phyloP scores from a whole-genome alignment of 2,113 vertebrate species.

The Thamnaconus septentrionalis region DNA sequence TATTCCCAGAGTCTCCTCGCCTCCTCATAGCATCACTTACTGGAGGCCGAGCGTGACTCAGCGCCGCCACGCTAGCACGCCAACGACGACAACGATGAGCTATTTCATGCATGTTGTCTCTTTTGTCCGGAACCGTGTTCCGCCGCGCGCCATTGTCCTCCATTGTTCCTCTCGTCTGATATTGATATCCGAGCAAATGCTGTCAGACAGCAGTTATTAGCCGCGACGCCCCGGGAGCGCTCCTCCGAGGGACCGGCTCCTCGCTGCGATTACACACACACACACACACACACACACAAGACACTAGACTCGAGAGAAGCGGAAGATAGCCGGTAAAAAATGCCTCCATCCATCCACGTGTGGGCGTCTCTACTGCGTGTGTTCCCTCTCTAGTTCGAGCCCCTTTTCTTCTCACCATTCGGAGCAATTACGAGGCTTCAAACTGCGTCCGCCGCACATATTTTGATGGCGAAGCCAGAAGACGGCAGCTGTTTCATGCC shows the following conservation, averaged over 20 bases:
- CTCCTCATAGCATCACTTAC: slow-evolving; percentile 33
- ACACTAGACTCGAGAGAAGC: not conserved
- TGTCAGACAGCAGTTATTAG: slow-evolving; percentile 73
- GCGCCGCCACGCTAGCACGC: not conserved
- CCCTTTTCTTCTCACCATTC: not conserved
- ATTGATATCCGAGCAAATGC: slow-evolving; percentile 70
- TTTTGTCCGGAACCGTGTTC: slow-evolving; percentile 6
- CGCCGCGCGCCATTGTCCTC: slow-evolving; percentile 27
- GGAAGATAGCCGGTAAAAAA: too few species aligned
- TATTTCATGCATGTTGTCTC: too few species aligned
- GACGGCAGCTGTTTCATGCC: slow-evolving; percentile 37
- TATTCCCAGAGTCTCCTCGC: slow-evolving; percentile 9
- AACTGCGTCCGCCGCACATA: slow-evolving; percentile 15
- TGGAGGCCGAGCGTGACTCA: slow-evolving; percentile 9
- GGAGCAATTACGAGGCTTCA: slow-evolving; percentile 32
- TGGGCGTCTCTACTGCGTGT: too few species aligned
- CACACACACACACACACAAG: slow-evolving; percentile 15
- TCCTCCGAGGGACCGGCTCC: slow-evolving; percentile 59
- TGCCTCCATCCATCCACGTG: too few species aligned
- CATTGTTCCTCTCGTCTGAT: slow-evolving; percentile 37
- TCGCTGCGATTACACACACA: slow-evolving; percentile 47
- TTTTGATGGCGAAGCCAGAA: slow-evolving; percentile 24
- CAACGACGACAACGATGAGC: slow-evolving; percentile 5
- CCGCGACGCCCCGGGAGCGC: slow-evolving; percentile 62
- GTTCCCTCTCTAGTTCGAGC: too few species aligned